phyloP scores from a whole-genome alignment of 2,888 invertebrate species.

The Cheilosia impressa region DNA sequence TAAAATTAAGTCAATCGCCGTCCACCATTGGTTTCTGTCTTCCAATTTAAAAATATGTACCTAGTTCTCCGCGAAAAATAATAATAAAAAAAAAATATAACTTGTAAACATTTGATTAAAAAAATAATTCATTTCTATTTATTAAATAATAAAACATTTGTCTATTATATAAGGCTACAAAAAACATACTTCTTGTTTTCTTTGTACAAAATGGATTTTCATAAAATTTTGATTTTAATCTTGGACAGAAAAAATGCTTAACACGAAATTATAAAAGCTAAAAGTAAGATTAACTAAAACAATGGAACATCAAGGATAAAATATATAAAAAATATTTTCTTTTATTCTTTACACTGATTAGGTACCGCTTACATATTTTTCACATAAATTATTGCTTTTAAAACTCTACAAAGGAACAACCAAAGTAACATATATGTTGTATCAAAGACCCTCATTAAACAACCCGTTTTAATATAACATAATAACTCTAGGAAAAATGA shows the following conservation, averaged over 20 bases:
- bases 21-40: neutral
- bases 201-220: slow-evolving; percentile 56
- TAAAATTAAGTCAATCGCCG: no score
- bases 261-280: slow-evolving; percentile 39
- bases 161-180: slow-evolving; percentile 33
- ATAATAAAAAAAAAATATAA: neutral
- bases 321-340: slow-evolving; percentile 4
- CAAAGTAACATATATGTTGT: neutral
- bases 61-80: neutral
- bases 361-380: slow-evolving; percentile 7
- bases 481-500: slow-evolving; percentile 8
- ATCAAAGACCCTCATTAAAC: slow-evolving; percentile 24
- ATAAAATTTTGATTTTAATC: slow-evolving; percentile 51
- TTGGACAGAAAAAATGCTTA: slow-evolving; percentile 52
- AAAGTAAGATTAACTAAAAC: slow-evolving; percentile 47
- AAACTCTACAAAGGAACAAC: slow-evolving; percentile 20
- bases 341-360: slow-evolving; percentile 37
- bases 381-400: slow-evolving; percentile 10
- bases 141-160: slow-evolving; percentile 52
- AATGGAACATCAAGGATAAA: slow-evolving; percentile 33
- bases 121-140: slow-evolving; percentile 49
- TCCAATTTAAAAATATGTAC: neutral
- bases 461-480: slow-evolving; percentile 36
- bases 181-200: slow-evolving; percentile 35
- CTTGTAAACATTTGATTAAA: slow-evolving; percentile 5